Evolutionary conservation across 2,797 vertebrate species (phyloP).

Genomic region (Lacerta viridis): DNA sequence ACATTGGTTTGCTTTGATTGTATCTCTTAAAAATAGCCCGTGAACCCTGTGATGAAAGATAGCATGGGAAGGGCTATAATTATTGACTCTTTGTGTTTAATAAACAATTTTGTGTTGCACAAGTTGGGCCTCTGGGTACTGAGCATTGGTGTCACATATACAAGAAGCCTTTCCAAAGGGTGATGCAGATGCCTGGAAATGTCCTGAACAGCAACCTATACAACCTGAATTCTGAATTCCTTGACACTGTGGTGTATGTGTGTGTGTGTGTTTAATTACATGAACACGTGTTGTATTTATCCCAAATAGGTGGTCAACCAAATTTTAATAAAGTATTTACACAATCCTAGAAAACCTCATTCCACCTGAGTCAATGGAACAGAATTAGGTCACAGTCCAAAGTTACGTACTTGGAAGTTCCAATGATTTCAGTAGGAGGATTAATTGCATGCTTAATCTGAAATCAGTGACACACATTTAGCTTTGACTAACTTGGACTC

Average conservation of each 20-base stretch:
- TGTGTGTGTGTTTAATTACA: slow-evolving; percentile 8
- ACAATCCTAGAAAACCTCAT: not conserved
- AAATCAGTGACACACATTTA: not conserved
- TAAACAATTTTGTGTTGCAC: not conserved
- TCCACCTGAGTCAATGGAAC: not conserved
- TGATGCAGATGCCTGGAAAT: slow-evolving; percentile 8
- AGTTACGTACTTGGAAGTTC: not conserved
- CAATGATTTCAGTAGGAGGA: not conserved
- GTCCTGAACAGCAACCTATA: not conserved
- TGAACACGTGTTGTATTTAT: not conserved
- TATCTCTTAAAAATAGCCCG: slow-evolving; percentile 9
- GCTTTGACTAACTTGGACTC: not conserved
- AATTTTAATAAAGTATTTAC: slow-evolving; percentile 7
- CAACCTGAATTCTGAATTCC: slow-evolving; percentile 13
- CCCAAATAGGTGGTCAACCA: slow-evolving; percentile 4
- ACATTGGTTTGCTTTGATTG: not conserved
- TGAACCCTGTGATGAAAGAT: not conserved
- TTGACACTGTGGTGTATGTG: not conserved
- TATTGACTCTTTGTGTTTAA: not conserved
- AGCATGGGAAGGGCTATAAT: not conserved
- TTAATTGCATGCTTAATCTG: not conserved
- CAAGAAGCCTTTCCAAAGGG: not conserved
- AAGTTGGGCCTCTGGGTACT: not conserved
- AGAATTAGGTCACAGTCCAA: not conserved
- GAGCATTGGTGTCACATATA: not conserved